Base-by-base conservation (phyloP, 1,140 invertebrate genomes). In the Monomorium pharaonis region DNA sequence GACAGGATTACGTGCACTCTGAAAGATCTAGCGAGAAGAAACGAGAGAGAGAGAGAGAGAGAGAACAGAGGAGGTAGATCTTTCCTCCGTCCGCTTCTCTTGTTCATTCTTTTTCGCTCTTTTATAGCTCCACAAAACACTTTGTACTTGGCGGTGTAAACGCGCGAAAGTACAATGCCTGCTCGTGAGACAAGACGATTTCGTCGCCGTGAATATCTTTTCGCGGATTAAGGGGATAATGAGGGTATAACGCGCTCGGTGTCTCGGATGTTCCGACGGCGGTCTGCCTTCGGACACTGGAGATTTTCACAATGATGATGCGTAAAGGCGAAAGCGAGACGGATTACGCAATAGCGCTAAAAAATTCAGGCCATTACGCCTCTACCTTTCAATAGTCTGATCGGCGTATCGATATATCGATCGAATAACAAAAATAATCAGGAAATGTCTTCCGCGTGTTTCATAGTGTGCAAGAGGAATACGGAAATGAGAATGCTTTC, bases 81-180 rank as follows among this genome's bases (percentile, higher is more conserved):
- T 80, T 60, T 87, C 86, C 88, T 74, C 69, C 87, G 77, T 33
- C 70, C 67, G n/a, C 10, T 27, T 77, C 63, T 42, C 47, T 60
- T 16, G 27, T 51, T 21, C 69, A 24, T 72, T n/a, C 49, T 24
- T 63, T 60, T 70, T 65, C 76, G 70, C 89, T 89, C 88, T 91
- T 91, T 91, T 91, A 84, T 89, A 62, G 56, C 75, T 24, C 37
- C 51, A 67, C 78, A 90, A 89, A 92, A 92, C 90, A 92, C 84
- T 92, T 92, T 92, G 90, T 90, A 90, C 60, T 76, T 44, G 65
- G 74, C 81, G 78, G 86, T 91, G 91, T 91, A 91, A 92, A 92
- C 86, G 85, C 58, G 83, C 75, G 49, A 76, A 84, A 87, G 77
- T 90, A 67, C 47, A 67, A 47, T 67, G 44, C 33, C 49, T 16